A percentile compares a stretch with the other conserved stretches of the same genome.
Conservation (phyloP, 2,113 vertebrate species). For the Ptilonorhynchus violaceus region DNA sequence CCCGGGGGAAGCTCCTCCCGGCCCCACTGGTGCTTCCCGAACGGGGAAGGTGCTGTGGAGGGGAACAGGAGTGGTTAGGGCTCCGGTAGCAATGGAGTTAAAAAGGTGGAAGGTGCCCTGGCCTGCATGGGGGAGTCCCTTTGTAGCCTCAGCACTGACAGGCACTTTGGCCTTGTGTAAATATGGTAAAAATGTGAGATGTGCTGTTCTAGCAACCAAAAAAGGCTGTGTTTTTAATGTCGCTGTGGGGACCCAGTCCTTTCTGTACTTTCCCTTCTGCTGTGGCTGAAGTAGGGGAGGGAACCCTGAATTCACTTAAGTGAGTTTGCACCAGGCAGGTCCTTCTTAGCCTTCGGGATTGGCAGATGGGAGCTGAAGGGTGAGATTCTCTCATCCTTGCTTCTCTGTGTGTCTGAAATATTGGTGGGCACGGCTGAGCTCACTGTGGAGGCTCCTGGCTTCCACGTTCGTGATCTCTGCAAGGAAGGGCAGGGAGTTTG, state of each 20-base stretch:
- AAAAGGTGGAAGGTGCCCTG: background rate
- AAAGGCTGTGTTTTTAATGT: accelerated
- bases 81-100: accelerated
- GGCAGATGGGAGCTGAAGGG: background rate
- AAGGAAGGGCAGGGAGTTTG: background rate
- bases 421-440: background rate
- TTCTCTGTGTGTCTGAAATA: accelerated
- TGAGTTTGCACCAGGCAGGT: background rate
- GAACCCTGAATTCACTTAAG: background rate
- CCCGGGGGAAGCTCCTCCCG: background rate
- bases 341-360: background rate
- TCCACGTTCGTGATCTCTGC: accelerated
- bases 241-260: accelerated
- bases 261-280: accelerated
- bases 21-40: accelerated
- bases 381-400: accelerated
- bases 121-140: background rate
- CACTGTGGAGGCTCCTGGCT: background rate
- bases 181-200: background rate
- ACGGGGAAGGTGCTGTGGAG: too few species aligned
- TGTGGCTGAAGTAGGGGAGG: background rate
- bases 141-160: accelerated
- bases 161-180: background rate
- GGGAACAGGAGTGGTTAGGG: background rate
- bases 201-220: accelerated